Evolutionary conservation across 2,797 vertebrate genomes (phyloP).

Genomic region (Anguilla pacifica): DNA sequence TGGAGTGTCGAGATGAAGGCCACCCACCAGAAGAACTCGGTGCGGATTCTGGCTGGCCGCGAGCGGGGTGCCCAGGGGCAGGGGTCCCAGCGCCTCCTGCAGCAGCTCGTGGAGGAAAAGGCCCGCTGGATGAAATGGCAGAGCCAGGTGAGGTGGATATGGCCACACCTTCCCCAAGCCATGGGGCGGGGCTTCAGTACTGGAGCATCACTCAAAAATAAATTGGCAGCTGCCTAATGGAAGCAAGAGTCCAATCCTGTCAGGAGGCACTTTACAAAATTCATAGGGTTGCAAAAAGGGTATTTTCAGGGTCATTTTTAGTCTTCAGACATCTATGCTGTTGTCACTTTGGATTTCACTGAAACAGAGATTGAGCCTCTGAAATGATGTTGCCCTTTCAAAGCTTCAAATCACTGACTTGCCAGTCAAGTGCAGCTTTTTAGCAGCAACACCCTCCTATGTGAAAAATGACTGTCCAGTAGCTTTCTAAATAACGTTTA

Average conservation of each 20-base stretch:
- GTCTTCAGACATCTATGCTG: background rate
- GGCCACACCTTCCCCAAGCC: background rate
- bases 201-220: background rate
- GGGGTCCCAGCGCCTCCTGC: conserved; percentile 89
- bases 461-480: background rate
- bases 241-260: background rate
- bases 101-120: conserved; percentile 97
- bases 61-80: conserved; percentile 88
- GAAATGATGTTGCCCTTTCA: background rate
- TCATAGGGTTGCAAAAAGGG: background rate
- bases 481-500: background rate
- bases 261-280: background rate
- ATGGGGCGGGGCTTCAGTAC: background rate
- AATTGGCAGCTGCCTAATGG: background rate
- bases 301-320: background rate
- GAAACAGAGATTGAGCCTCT: background rate
- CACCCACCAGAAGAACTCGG: conserved; percentile 91
- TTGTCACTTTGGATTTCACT: background rate
- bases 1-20: conserved; percentile 74
- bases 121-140: conserved; percentile 99
- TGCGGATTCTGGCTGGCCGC: conserved; percentile 90
- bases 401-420: background rate
- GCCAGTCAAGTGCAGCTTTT: background rate
- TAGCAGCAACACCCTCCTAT: background rate
- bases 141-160: conserved; percentile 83